Conservation (phyloP, 2,888 invertebrate species). For the Lymantria monacha region DNA sequence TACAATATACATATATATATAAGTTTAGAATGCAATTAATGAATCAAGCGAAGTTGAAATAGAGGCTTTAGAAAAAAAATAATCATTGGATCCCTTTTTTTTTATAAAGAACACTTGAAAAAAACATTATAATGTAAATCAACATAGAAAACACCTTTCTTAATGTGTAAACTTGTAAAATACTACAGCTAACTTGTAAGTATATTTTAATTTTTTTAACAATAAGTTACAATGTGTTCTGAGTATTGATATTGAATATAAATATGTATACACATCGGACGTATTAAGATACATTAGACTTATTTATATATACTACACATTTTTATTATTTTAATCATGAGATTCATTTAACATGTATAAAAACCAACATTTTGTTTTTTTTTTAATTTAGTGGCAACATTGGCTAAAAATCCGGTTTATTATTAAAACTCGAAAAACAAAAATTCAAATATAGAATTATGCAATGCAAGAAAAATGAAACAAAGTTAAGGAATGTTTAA, state of each 20-base stretch:
- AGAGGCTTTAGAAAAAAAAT: conserved; percentile 16
- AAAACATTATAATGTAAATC: not conserved
- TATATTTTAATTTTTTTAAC: conserved; percentile 18
- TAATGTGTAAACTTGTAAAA: conserved; percentile 10
- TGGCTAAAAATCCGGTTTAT: no score
- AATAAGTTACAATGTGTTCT: conserved; percentile 27
- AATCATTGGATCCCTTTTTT: not conserved
- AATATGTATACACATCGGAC: conserved; percentile 1
- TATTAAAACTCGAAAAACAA: no score
- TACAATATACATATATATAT: conserved; percentile 46
- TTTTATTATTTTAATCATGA: not conserved
- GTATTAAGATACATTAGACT: not conserved
- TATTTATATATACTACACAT: not conserved
- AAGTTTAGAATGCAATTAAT: conserved; percentile 16
- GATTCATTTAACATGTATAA: no score
- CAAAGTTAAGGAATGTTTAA: no score
- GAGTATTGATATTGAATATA: conserved; percentile 24
- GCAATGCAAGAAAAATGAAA: no score
- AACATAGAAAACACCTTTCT: not conserved
- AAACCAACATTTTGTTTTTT: no score
- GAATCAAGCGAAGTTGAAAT: conserved; percentile 15
- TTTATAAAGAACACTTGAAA: not conserved
- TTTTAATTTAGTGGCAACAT: no score
- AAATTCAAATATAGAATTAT: no score
- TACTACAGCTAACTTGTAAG: conserved; percentile 12